Conservation (phyloP, 2,888 invertebrate genomes). For the Pyrrhosoma nymphula region DNA sequence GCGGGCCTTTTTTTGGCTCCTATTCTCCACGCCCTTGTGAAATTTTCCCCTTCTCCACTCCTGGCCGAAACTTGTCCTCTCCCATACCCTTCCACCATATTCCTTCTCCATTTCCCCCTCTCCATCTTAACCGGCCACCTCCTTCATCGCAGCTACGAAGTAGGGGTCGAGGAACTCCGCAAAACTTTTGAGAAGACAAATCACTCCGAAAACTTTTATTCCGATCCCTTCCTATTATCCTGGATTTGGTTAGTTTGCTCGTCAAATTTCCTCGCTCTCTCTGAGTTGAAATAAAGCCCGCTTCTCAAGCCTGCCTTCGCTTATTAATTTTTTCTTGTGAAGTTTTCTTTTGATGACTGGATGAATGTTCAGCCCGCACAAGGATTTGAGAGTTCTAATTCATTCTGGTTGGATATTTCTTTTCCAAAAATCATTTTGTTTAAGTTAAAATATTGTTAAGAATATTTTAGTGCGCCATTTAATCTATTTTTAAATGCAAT, state of each 20-base stretch:
- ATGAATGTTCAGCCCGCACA: not conserved
- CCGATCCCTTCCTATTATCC: conserved; percentile 43
- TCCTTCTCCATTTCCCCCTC: not conserved
- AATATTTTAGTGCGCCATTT: too few species aligned
- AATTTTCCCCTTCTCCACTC: not conserved
- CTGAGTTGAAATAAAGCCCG: conserved; percentile 19
- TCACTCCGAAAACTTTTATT: conserved; percentile 36
- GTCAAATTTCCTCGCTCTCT: conserved; percentile 14
- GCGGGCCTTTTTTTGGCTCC: not conserved
- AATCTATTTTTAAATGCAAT: too few species aligned
- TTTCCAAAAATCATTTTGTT: too few species aligned
- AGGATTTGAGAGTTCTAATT: not conserved
- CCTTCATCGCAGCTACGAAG: not conserved
- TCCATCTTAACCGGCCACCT: not conserved
- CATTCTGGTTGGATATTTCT: not conserved
- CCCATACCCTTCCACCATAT: not conserved
- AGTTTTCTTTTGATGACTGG: not conserved
- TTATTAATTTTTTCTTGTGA: conserved; percentile 11
- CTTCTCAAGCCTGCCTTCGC: not conserved
- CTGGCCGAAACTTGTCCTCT: not conserved
- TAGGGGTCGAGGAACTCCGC: not conserved
- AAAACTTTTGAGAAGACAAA: conserved; percentile 7
- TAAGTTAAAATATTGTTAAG: too few species aligned
- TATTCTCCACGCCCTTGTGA: not conserved
- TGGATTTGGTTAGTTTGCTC: conserved; percentile 18